Evolutionary conservation across 2,888 invertebrate species (phyloP).

Genomic region (Hirtodrosophila duncani): DNA sequence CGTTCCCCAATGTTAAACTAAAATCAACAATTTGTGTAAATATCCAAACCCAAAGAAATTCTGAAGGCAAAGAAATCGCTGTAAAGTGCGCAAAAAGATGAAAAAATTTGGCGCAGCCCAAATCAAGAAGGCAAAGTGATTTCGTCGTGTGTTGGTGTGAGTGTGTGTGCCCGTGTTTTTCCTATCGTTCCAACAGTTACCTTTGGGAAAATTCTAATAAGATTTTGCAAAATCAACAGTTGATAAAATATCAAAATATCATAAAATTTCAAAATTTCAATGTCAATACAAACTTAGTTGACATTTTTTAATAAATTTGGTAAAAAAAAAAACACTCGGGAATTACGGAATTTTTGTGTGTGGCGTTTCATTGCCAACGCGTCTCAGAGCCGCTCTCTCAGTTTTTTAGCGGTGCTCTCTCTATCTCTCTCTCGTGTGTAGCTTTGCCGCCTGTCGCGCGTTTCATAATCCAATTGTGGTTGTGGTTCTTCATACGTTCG

Average conservation of each 20-base stretch:
- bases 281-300: constrained; percentile 5
- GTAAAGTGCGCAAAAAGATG: constrained; percentile 39
- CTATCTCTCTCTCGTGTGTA: constrained; percentile 25
- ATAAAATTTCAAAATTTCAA: constrained; percentile 5
- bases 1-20: constrained; percentile 23
- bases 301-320: constrained; percentile 23
- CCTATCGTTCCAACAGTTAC: constrained; percentile 13
- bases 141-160: constrained; percentile 25
- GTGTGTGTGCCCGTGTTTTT: constrained; percentile 31
- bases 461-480: constrained; percentile 67
- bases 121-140: constrained; percentile 55
- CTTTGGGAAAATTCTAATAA: constrained; percentile 2
- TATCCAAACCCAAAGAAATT: constrained; percentile 21
- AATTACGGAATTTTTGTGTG: constrained; percentile 69
- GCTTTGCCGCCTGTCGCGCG: constrained; percentile 55
- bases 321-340: no score
- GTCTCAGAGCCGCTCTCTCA: constrained; percentile 10
- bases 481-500: constrained; percentile 3
- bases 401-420: constrained; percentile 13
- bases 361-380: constrained; percentile 52
- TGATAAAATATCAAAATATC: constrained; percentile 10
- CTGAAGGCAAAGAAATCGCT: constrained; percentile 27
- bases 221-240: constrained; percentile 6
- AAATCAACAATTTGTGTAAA: constrained; percentile 37
- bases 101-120: constrained; percentile 54